Conservation (phyloP, 2,888 invertebrate species). For the Lissonota sp. region DNA sequence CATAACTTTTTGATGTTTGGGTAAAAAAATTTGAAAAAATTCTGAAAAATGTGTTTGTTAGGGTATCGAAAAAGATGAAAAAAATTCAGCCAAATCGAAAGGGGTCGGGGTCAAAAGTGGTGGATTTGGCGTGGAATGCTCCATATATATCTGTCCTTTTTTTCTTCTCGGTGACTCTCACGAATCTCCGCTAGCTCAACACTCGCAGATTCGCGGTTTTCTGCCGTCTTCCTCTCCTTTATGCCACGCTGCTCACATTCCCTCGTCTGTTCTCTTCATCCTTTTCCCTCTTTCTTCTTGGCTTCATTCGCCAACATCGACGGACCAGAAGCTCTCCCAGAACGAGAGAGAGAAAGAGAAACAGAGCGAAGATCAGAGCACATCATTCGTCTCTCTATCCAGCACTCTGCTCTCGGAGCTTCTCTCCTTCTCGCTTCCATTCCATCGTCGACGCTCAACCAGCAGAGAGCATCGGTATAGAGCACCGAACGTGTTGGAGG, state of each 20-base stretch:
- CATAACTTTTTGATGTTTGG: too few species aligned
- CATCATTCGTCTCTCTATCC: slow-evolving; percentile 62
- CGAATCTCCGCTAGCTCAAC: slow-evolving; percentile 71
- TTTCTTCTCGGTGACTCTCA: slow-evolving; percentile 68
- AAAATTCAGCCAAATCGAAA: too few species aligned
- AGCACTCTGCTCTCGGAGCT: slow-evolving; percentile 37
- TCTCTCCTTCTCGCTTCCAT: slow-evolving; percentile 64
- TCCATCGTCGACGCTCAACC: slow-evolving; percentile 59
- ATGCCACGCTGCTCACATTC: slow-evolving; percentile 23
- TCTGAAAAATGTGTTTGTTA: too few species aligned
- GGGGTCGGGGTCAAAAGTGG: too few species aligned
- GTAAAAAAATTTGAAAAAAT: too few species aligned
- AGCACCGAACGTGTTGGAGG: slow-evolving; percentile 32
- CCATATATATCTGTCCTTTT: slow-evolving; percentile 62
- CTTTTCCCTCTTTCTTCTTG: slow-evolving; percentile 65
- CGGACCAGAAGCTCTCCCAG: slow-evolving; percentile 48
- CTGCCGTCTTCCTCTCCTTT: slow-evolving; percentile 67
- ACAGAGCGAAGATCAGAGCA: slow-evolving; percentile 50
- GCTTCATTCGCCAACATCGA: slow-evolving; percentile 70
- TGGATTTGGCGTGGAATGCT: too few species aligned
- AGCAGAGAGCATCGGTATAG: slow-evolving; percentile 34
- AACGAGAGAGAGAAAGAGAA: slow-evolving; percentile 5
- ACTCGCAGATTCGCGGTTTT: slow-evolving; percentile 75
- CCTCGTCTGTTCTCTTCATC: slow-evolving; percentile 62
- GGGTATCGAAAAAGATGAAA: too few species aligned